Conservation (phyloP, 2,797 vertebrate genomes). For the Muscicapa striata region DNA sequence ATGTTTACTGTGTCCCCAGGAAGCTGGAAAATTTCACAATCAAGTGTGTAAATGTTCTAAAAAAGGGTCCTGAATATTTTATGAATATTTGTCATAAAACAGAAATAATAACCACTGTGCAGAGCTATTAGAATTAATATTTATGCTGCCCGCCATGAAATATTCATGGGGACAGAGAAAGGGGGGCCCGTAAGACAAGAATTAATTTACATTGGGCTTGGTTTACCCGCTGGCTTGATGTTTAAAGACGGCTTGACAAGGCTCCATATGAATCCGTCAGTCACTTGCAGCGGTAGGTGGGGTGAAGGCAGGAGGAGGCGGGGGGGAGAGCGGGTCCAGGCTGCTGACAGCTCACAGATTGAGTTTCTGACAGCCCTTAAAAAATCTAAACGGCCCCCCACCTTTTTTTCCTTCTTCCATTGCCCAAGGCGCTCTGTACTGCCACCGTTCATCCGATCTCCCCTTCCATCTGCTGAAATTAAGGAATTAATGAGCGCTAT, state of each 20-base stretch:
- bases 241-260: slow-evolving; percentile 84
- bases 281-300: slow-evolving; percentile 76
- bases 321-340: slow-evolving; percentile 68
- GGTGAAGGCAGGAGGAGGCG: slow-evolving; percentile 61
- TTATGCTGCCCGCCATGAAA: slow-evolving; percentile 96
- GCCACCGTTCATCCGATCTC: slow-evolving; percentile 82
- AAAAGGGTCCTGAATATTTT: slow-evolving; percentile 93
- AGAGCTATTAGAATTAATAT: slow-evolving; percentile 99
- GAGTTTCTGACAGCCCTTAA: slow-evolving; percentile 93
- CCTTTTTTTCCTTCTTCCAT: slow-evolving; percentile 80
- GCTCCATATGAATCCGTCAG: slow-evolving; percentile 78
- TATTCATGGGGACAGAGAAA: slow-evolving; percentile 92
- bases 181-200: slow-evolving; percentile 80
- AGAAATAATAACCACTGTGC: slow-evolving; percentile 98
- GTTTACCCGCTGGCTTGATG: slow-evolving; percentile 85
- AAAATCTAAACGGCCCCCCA: slow-evolving; percentile 84
- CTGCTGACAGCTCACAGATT: slow-evolving; percentile 89
- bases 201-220: slow-evolving; percentile 86
- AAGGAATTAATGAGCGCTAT: slow-evolving; percentile 98
- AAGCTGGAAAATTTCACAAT: slow-evolving; percentile 79
- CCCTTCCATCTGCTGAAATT: slow-evolving; percentile 98
- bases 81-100: slow-evolving; percentile 94
- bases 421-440: slow-evolving; percentile 85
- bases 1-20: slow-evolving; percentile 79
- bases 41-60: slow-evolving; percentile 86